Conservation (phyloP, 2,113 vertebrate genomes). For the Brachionichthys hirsutus region DNA sequence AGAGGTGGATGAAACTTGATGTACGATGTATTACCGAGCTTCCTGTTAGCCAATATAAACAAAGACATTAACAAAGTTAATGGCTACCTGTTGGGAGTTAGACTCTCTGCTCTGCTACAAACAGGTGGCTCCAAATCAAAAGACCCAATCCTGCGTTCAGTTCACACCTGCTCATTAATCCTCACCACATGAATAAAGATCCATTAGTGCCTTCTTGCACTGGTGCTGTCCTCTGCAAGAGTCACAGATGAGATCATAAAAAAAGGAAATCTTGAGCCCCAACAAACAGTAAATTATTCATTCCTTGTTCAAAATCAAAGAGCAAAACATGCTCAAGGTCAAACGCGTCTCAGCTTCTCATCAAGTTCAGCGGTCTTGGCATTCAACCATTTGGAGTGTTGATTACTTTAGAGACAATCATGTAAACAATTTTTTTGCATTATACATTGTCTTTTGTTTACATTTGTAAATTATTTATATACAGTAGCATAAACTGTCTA, state of each 20-base stretch:
- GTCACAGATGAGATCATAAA: neutral
- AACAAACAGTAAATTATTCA: too few species aligned
- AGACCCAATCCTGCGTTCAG: conserved; percentile 22
- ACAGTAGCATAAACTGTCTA: too few species aligned
- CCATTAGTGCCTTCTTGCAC: conserved; percentile 1
- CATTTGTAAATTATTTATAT: too few species aligned
- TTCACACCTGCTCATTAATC: conserved; percentile 32
- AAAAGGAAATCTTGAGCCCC: neutral
- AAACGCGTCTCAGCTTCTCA: too few species aligned
- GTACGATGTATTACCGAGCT: conserved; percentile 9
- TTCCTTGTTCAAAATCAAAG: too few species aligned
- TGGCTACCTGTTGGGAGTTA: conserved; percentile 24
- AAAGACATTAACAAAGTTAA: conserved; percentile 19
- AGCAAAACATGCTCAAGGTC: too few species aligned
- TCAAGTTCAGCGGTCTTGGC: too few species aligned
- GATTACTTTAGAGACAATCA: too few species aligned
- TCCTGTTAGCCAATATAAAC: conserved; percentile 3
- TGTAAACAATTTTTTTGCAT: too few species aligned
- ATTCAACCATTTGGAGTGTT: too few species aligned
- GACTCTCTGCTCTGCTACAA: conserved; percentile 4
- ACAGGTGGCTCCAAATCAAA: conserved; percentile 16
- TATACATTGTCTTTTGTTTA: too few species aligned
- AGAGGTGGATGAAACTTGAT: conserved; percentile 25
- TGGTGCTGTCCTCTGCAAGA: neutral
- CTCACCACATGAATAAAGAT: neutral